phyloP scores from a whole-genome alignment of 2,888 invertebrate species.

The Drosophila flavopinicola region DNA sequence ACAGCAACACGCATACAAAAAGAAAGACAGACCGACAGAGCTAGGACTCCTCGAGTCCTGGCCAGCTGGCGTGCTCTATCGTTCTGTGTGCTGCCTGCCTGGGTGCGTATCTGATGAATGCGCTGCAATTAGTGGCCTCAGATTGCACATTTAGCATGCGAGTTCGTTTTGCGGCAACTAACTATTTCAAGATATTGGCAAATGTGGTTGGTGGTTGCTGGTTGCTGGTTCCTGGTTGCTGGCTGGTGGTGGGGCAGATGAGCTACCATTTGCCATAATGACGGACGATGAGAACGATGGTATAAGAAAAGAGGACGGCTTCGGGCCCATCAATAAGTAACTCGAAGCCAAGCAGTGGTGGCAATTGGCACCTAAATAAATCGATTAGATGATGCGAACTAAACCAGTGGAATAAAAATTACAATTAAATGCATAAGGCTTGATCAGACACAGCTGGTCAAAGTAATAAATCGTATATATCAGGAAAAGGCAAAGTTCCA shows the following conservation, averaged over 20 bases:
- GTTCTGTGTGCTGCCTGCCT: slow-evolving; percentile 41
- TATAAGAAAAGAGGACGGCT: slow-evolving; percentile 5
- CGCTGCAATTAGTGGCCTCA: slow-evolving; percentile 72
- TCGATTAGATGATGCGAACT: slow-evolving; percentile 12
- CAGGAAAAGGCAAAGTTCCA: no score
- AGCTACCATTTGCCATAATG: slow-evolving; percentile 46
- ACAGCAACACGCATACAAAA: slow-evolving; percentile 32
- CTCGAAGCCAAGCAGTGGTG: not conserved
- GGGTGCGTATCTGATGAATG: slow-evolving; percentile 71
- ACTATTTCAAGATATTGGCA: slow-evolving; percentile 50
- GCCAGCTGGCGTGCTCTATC: slow-evolving; percentile 45
- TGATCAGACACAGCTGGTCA: no score
- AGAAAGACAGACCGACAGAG: not conserved
- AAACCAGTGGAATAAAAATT: no score
- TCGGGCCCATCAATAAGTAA: slow-evolving; percentile 13
- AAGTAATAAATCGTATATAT: no score
- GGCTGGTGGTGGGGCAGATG: slow-evolving; percentile 21
- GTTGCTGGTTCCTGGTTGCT: slow-evolving; percentile 8
- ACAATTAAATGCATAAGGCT: no score
- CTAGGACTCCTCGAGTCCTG: not conserved
- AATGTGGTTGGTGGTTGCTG: slow-evolving; percentile 8
- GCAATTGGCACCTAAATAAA: slow-evolving; percentile 8
- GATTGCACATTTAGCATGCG: slow-evolving; percentile 72
- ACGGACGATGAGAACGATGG: slow-evolving; percentile 43
- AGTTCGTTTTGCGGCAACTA: slow-evolving; percentile 17